phyloP scores from a whole-genome alignment of 2,797 vertebrate genomes.

The Oceanodroma leucorhoa region DNA sequence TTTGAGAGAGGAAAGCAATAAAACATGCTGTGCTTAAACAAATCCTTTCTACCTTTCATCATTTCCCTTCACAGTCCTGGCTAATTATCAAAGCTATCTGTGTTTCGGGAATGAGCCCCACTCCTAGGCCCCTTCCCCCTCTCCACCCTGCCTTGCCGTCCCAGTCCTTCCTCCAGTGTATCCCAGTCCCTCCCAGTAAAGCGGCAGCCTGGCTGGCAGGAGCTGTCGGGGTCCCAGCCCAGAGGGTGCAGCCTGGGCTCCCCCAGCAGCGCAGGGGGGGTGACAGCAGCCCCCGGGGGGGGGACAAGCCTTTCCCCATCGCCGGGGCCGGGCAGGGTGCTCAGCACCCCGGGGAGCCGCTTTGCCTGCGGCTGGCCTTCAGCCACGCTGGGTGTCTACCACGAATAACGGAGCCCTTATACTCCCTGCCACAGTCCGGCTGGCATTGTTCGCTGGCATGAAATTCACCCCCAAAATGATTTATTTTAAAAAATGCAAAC shows the following conservation, averaged over 20 bases:
- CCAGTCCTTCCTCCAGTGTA: not conserved
- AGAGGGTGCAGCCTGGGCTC: not conserved
- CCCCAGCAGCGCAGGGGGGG: not conserved
- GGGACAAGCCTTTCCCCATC: accelerated
- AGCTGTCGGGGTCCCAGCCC: not conserved
- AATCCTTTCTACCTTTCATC: constrained; percentile 67
- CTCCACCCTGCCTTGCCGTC: not conserved
- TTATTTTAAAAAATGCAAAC: not conserved
- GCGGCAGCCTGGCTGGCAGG: not conserved
- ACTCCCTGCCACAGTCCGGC: not conserved
- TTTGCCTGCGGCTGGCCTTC: not conserved
- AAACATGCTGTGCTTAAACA: constrained; percentile 55
- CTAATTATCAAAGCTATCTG: constrained; percentile 65
- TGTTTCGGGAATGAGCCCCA: not conserved
- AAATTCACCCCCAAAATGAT: constrained; percentile 18
- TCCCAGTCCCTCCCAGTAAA: not conserved
- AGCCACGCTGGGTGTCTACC: accelerated
- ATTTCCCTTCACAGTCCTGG: constrained; percentile 49
- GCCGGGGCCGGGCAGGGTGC: not conserved
- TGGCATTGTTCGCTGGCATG: not conserved
- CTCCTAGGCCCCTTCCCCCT: not conserved
- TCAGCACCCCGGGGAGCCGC: not conserved
- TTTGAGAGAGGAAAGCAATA: constrained; percentile 50
- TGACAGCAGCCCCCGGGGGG: not conserved
- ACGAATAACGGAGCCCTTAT: not conserved